Evolutionary conservation across 2,888 invertebrate genomes (phyloP), one percentile per base, ranked within the genome.

Genomic region (Acholoe squamosa): DNA sequence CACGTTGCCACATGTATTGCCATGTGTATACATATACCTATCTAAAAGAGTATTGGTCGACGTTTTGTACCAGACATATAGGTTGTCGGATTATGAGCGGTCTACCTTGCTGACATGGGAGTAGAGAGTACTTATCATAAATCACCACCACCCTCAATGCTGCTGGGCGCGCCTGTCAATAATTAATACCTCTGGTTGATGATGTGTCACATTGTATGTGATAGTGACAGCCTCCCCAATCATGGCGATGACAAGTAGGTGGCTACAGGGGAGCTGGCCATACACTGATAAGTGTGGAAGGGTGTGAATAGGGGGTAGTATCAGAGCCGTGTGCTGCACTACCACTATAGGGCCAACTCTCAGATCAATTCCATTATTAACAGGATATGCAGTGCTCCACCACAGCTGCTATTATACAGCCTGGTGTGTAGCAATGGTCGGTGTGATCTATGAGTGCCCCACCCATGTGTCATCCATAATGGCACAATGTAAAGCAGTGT

Each of bases 131-230:
- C 10, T 43, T 43, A 10, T 10, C 43, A 43, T 43, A 43, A 43
- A 43, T 43, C 43, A 43, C 43, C 43, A 43, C 43, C 43, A 10
- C 43, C 43, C 43, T 43, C 43, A 43, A 43, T 43, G 43, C 80
- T 34, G 43, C 16, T 80, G 76, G 76, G 76, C 61, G 61, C 31
- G 16, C 3, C 80, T 16, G 80, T 80, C 34, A 80, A 80, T 80
- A 80, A 80, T 80, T 80, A 80, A 80, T 80, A 80, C 25, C 19
- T 80, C 0, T 80, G 22, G 34, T 22, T 80, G 80, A 80, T 80
- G 80, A 80, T 43, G 80, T 80, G 80, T 80, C 80, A 80, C 80
- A 80, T 80, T 43, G 80, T 33, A 80, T 80, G 43, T 80, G 80
- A 43, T 33, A 43, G 80, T n/a, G 43, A 80, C 80, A 22, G 80